Conservation (phyloP, 2,797 vertebrate species). For the Sitta carolinensis region DNA sequence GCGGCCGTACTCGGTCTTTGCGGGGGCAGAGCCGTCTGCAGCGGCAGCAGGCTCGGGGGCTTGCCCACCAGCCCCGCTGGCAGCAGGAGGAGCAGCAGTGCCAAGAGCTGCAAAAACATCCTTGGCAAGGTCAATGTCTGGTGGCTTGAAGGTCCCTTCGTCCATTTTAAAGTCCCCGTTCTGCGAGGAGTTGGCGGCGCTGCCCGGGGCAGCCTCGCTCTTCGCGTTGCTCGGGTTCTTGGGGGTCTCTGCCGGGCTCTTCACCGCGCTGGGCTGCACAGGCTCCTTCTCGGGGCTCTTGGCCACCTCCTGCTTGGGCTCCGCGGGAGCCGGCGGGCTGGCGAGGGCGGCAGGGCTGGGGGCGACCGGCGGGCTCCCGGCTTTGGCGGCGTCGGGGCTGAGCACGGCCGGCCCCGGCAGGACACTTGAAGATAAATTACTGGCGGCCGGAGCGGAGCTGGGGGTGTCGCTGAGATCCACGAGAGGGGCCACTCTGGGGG, state of each 20-base stretch:
- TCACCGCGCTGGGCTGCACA: conserved; percentile 68
- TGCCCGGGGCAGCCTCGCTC: conserved; percentile 79
- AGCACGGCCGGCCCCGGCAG: conserved; percentile 74
- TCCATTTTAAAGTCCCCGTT: conserved; percentile 92
- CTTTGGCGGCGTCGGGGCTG: conserved; percentile 74
- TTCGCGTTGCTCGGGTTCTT: conserved; percentile 83
- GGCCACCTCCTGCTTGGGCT: conserved; percentile 76
- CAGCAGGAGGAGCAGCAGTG: conserved; percentile 71
- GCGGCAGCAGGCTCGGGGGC: conserved; percentile 77
- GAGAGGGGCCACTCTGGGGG: conserved; percentile 85
- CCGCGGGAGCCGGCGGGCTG: conserved; percentile 67
- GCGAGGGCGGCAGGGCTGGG: conserved; percentile 56
- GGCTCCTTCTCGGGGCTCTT: conserved; percentile 80
- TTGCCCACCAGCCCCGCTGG: conserved; percentile 77
- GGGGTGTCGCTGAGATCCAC: conserved; percentile 92
- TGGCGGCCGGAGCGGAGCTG: conserved; percentile 57
- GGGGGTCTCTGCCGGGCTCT: conserved; percentile 78
- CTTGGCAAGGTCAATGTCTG: conserved; percentile 90
- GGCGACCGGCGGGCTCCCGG: conserved; percentile 49
- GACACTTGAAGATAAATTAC: conserved; percentile 70
- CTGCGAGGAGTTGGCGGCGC: conserved; percentile 80
- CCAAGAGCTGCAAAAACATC: conserved; percentile 93
- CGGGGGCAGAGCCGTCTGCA: conserved; percentile 81
- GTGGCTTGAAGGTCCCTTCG: conserved; percentile 89
- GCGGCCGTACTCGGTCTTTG: conserved; percentile 95